Percentiles rank a stretch among this genome's conserved stretches.
These are phyloP conservation scores for Formica exsecta DNA, from an alignment of 1,140 invertebrate genomes.

Conservation along the genomic window DNA sequence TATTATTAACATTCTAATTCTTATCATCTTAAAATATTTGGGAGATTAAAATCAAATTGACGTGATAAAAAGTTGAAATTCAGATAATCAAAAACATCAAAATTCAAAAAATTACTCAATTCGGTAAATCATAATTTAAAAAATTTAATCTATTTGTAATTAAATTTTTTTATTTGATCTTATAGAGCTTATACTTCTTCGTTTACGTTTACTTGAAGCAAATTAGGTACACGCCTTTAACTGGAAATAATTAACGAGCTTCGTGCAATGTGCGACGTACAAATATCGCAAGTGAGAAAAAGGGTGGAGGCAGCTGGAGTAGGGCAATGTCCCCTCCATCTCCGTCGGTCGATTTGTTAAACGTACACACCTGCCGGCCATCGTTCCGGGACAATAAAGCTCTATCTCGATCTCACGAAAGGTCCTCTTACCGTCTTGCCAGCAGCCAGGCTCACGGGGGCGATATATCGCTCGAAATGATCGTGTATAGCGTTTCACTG, in stretches of 20 bases:
- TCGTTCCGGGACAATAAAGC: conserved; percentile 77
- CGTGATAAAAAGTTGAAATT: background rate
- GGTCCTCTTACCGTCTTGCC: conserved; percentile 76
- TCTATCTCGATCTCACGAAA: conserved; percentile 77
- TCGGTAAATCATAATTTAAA: background rate
- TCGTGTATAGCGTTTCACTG: conserved; percentile 77
- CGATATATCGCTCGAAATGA: conserved; percentile 77
- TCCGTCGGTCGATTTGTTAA: conserved; percentile 74
- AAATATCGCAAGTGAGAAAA: conserved; percentile 51
- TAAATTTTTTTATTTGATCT: background rate
- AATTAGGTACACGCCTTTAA: background rate
- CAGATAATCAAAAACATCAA: background rate
- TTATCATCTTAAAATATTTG: background rate
- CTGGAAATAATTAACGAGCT: conserved; percentile 49
- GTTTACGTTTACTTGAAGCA: background rate
- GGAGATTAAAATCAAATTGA: background rate
- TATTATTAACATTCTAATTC: background rate
- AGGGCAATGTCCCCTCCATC: conserved; percentile 40
- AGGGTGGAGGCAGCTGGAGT: conserved; percentile 48
- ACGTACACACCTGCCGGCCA: conserved; percentile 76
- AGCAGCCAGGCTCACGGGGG: conserved; percentile 73
- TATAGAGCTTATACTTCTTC: background rate
- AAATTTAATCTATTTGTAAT: background rate
- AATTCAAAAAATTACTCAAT: background rate
- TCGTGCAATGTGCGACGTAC: conserved; percentile 21